These are phyloP conservation scores for Ridgeia piscesae DNA, from an alignment of 1,140 invertebrate species.

Conservation along the genomic window DNA sequence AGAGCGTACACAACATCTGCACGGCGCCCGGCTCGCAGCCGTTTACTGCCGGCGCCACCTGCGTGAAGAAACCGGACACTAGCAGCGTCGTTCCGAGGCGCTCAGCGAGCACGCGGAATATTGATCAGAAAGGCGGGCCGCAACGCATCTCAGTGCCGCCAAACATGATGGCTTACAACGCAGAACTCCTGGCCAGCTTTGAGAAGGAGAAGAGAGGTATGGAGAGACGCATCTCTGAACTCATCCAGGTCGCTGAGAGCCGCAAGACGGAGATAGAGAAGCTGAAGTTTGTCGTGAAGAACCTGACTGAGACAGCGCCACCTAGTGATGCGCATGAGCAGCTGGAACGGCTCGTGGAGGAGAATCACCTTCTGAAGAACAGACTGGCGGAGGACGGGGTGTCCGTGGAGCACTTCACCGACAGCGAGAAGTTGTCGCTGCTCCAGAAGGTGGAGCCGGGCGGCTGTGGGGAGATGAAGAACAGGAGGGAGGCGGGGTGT, in stretches of 20 bases:
- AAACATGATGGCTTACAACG: slow-evolving; percentile 57
- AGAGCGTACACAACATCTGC: slow-evolving; percentile 31
- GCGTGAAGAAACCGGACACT: background rate
- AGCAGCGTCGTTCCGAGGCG: slow-evolving; percentile 22
- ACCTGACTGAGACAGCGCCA: slow-evolving; percentile 24
- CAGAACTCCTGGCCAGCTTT: slow-evolving; percentile 56
- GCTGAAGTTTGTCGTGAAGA: slow-evolving; percentile 34
- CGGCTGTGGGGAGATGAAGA: background rate
- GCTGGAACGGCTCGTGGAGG: slow-evolving; percentile 44
- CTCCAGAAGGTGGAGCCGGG: slow-evolving; percentile 27
- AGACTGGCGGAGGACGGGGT: slow-evolving; percentile 51
- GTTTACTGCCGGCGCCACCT: background rate
- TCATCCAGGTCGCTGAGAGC: slow-evolving; percentile 52
- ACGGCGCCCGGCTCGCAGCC: slow-evolving; percentile 23
- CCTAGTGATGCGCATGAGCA: slow-evolving; percentile 38
- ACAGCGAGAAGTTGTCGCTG: slow-evolving; percentile 51
- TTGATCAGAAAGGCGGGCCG: slow-evolving; percentile 27
- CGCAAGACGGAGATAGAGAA: slow-evolving; percentile 57
- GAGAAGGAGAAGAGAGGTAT: slow-evolving; percentile 56
- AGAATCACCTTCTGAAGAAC: slow-evolving; percentile 51
- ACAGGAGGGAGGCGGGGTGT: background rate
- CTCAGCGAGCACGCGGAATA: slow-evolving; percentile 54
- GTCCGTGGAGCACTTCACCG: slow-evolving; percentile 51
- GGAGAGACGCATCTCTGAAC: slow-evolving; percentile 54
- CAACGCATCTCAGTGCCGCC: slow-evolving; percentile 51